phyloP scores from a whole-genome alignment of 1,140 invertebrate species.

The Drosophila littoralis region DNA sequence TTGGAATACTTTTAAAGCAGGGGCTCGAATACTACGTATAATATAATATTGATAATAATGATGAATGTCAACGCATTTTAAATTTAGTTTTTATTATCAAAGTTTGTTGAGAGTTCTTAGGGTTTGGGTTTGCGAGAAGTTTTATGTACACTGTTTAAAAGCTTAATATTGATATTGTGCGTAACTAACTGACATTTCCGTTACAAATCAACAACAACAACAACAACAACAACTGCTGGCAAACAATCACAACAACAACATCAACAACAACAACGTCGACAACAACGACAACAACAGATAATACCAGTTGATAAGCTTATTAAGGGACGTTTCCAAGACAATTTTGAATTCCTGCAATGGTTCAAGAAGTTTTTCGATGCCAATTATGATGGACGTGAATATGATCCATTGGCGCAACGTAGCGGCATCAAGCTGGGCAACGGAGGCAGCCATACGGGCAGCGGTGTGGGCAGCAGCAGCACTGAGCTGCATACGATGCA shows the following conservation, averaged over 20 bases:
- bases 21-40: no score
- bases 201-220: conserved; percentile 63
- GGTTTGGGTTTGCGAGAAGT: conserved; percentile 5
- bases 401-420: conserved; percentile 95
- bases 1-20: no score
- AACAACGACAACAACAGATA: conserved; percentile 87
- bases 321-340: conserved; percentile 99
- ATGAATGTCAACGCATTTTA: not conserved
- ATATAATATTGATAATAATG: no score
- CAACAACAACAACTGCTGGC: conserved; percentile 26
- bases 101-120: not conserved
- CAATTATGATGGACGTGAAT: conserved; percentile 98
- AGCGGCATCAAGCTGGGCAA: conserved; percentile 90
- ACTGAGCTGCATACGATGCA: conserved; percentile 84
- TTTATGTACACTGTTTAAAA: conserved; percentile 23
- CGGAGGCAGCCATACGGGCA: conserved; percentile 72
- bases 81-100: not conserved
- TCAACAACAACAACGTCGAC: conserved; percentile 10
- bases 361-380: conserved; percentile 99
- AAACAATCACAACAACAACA: conserved; percentile 20
- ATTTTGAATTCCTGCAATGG: conserved; percentile 99
- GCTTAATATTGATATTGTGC: conserved; percentile 32
- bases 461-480: conserved; percentile 66
- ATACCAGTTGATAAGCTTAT: conserved; percentile 99
- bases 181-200: conserved; percentile 79